A percentile compares a stretch with the other conserved stretches of the same genome.
Conservation (phyloP, 2,113 vertebrate genomes). For the Anolis sagrei region DNA sequence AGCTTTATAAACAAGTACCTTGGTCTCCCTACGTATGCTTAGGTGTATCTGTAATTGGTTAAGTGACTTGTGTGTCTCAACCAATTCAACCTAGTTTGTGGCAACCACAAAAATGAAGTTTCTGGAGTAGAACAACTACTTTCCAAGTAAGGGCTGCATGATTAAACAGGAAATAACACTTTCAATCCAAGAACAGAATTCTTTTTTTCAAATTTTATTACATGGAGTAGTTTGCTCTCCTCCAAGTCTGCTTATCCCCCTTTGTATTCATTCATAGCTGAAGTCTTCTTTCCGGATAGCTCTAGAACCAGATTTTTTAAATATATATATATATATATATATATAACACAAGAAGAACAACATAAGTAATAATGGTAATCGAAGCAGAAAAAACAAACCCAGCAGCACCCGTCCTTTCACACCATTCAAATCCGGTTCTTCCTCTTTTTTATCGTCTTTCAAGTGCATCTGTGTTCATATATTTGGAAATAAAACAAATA, state of each 20-base stretch:
- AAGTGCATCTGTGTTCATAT: slow-evolving; percentile 79
- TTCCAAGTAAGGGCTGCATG: too few relatives aligned
- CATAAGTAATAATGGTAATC: background rate
- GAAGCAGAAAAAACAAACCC: background rate
- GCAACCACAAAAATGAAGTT: too few relatives aligned
- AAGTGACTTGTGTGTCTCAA: too few relatives aligned
- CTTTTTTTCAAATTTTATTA: too few relatives aligned
- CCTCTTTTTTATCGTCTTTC: slow-evolving; percentile 53
- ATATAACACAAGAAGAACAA: background rate
- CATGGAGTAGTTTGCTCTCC: slow-evolving; percentile 25
- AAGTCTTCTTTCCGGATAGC: slow-evolving; percentile 56
- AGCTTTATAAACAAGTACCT: too few relatives aligned
- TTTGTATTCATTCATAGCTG: slow-evolving; percentile 63
- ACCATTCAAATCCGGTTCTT: slow-evolving; percentile 62
- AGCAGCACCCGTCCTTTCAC: background rate
- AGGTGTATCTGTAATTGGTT: too few relatives aligned
- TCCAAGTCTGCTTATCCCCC: slow-evolving; percentile 53
- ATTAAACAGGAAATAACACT: too few relatives aligned
- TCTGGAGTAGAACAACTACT: too few relatives aligned
- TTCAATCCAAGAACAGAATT: too few relatives aligned
- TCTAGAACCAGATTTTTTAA: slow-evolving; percentile 54
- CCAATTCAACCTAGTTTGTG: too few relatives aligned
- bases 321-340: too few relatives aligned
- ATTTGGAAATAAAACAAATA: slow-evolving; percentile 87
- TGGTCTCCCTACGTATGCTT: too few relatives aligned